Percentiles rank a stretch among this genome's conserved stretches.
These are phyloP conservation scores for Coregonus ussuriensis DNA, from an alignment of 2,797 vertebrate species.

Conservation along the genomic window DNA sequence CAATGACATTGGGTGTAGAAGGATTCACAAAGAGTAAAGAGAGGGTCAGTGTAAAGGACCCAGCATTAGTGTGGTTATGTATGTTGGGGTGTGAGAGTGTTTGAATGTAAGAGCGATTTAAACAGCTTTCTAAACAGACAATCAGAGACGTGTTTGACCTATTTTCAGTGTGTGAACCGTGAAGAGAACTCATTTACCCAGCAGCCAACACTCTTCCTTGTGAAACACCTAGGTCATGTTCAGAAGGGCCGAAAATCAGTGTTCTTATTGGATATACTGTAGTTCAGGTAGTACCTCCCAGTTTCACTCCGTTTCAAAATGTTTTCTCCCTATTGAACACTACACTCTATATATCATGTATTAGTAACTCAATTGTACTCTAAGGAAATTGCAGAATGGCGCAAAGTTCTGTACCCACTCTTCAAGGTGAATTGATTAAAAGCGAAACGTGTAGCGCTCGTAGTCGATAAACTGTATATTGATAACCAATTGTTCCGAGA, in stretches of 20 bases:
- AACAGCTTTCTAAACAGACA: background rate
- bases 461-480: too few relatives aligned
- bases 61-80: background rate
- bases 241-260: too few relatives aligned
- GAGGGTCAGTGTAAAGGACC: conserved; percentile 52
- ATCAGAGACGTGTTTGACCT: too few relatives aligned
- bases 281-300: background rate
- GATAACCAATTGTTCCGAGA: too few relatives aligned
- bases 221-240: too few relatives aligned
- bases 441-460: too few relatives aligned
- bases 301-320: background rate
- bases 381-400: too few relatives aligned
- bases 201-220: too few relatives aligned
- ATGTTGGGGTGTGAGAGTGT: conserved; percentile 1
- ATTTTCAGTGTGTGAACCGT: conserved; percentile 24
- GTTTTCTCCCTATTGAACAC: background rate
- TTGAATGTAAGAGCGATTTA: background rate
- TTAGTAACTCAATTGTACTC: background rate
- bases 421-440: too few relatives aligned
- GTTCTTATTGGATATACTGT: too few relatives aligned
- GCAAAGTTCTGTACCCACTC: too few relatives aligned
- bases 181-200: background rate
- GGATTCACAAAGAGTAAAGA: conserved; percentile 46
- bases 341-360: background rate
- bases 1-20: conserved; percentile 40